Conservation (phyloP, 2,888 invertebrate species). For the Brachylomia viminalis region DNA sequence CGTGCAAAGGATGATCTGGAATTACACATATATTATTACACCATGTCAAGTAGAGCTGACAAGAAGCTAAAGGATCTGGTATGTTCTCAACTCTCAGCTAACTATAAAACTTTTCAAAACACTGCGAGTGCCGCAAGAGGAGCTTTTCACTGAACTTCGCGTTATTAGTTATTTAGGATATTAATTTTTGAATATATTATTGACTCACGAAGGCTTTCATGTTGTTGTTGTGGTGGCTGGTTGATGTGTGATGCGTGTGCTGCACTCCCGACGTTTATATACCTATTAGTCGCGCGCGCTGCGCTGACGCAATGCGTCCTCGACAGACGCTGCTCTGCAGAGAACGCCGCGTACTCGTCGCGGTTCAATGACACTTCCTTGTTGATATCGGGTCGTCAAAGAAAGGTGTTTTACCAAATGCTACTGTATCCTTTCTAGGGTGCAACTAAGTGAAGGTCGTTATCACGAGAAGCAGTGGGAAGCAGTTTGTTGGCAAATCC, state of each 20-base stretch:
- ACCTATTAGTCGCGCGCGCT: background rate
- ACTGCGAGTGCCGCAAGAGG: slow-evolving; percentile 18
- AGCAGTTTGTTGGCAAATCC: too few relatives aligned
- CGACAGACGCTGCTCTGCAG: slow-evolving; percentile 12
- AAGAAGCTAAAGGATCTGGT: background rate
- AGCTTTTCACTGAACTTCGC: background rate
- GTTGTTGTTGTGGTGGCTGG: slow-evolving; percentile 45
- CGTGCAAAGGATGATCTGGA: slow-evolving; percentile 51
- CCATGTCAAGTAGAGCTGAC: background rate
- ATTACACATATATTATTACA: slow-evolving; percentile 8
- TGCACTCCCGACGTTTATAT: slow-evolving; percentile 38
- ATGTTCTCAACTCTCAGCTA: background rate
- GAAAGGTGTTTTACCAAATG: too few relatives aligned
- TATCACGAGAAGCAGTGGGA: too few relatives aligned
- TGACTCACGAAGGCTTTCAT: slow-evolving; percentile 57
- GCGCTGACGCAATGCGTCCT: slow-evolving; percentile 37
- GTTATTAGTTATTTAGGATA: background rate
- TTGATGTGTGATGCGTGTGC: slow-evolving; percentile 35
- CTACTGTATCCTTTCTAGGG: too few relatives aligned
- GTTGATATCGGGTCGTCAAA: background rate
- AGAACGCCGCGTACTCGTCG: background rate
- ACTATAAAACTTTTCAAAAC: slow-evolving; percentile 30
- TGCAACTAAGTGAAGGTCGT: too few relatives aligned
- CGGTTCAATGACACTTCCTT: slow-evolving; percentile 2
- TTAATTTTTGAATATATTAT: background rate